Evolutionary conservation across 1,140 invertebrate genomes (phyloP).

Genomic region (Microplitis demolitor): DNA sequence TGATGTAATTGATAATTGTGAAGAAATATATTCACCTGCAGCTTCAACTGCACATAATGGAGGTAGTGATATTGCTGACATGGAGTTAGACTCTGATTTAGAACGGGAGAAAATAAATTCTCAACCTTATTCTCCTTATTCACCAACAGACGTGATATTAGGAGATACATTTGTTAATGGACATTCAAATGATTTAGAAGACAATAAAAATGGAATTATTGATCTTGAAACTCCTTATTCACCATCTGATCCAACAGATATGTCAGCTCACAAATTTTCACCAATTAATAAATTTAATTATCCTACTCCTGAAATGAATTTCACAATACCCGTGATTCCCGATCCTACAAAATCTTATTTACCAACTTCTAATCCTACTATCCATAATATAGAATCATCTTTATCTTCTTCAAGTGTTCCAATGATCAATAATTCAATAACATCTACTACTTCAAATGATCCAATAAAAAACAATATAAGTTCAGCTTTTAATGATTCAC

Average conservation of each 20-base stretch:
- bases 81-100: slow-evolving; percentile 56
- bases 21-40: slow-evolving; percentile 8
- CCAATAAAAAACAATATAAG: too few species aligned
- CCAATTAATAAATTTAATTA: slow-evolving; percentile 4
- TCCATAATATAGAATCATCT: too few species aligned
- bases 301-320: too few species aligned
- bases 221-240: slow-evolving; percentile 41
- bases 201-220: neutral
- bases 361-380: too few species aligned
- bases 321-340: too few species aligned
- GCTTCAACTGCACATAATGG: slow-evolving; percentile 6
- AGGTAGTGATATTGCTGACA: slow-evolving; percentile 45
- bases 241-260: slow-evolving; percentile 41
- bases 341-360: too few species aligned
- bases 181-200: neutral
- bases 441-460: too few species aligned
- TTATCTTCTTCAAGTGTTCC: too few species aligned
- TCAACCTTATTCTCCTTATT: slow-evolving; percentile 46
- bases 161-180: slow-evolving; percentile 26
- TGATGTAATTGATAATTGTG: slow-evolving; percentile 37
- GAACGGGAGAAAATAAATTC: slow-evolving; percentile 49
- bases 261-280: slow-evolving; percentile 34
- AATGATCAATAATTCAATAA: too few species aligned
- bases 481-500: too few species aligned
- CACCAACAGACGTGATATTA: slow-evolving; percentile 43